phyloP scores from a whole-genome alignment of 2,888 invertebrate genomes.

The Eristalis arbustorum region DNA sequence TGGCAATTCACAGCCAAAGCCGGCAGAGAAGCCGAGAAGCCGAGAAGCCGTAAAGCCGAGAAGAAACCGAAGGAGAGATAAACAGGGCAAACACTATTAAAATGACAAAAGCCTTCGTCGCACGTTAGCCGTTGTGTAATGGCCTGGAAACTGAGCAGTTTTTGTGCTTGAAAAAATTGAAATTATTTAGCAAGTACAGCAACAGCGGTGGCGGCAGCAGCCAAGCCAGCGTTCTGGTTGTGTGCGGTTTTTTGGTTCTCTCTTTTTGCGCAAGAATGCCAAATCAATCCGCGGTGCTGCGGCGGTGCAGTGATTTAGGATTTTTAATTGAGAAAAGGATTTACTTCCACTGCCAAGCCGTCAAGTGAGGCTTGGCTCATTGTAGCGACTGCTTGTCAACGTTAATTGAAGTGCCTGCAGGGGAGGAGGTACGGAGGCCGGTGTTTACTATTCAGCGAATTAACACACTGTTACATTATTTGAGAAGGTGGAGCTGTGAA shows the following conservation, averaged over 20 bases:
- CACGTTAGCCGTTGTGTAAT: constrained; percentile 45
- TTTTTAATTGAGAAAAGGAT: constrained; percentile 64
- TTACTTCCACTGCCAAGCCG: constrained; percentile 28
- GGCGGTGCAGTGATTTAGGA: constrained; percentile 54
- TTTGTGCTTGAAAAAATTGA: constrained; percentile 15
- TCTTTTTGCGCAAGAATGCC: constrained; percentile 52
- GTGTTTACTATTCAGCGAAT: constrained; percentile 49
- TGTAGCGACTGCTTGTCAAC: constrained; percentile 43
- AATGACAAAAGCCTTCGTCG: constrained; percentile 66
- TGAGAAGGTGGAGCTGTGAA: constrained; percentile 36
- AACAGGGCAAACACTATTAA: constrained; percentile 52
- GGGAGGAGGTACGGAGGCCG: constrained; percentile 21
- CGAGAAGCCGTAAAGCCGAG: background rate
- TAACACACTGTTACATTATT: constrained; percentile 42
- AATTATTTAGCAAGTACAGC: constrained; percentile 30
- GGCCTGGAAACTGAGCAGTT: constrained; percentile 46
- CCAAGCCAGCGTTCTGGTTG: constrained; percentile 6
- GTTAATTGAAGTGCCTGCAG: constrained; percentile 56
- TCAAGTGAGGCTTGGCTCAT: constrained; percentile 47
- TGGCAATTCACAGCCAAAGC: constrained; percentile 41
- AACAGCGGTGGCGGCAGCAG: background rate
- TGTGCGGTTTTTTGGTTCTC: constrained; percentile 7
- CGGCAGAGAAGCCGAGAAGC: background rate
- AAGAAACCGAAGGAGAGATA: constrained; percentile 34
- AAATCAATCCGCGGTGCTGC: constrained; percentile 28